A percentile compares a stretch with the other conserved stretches of the same genome.
Evolutionary conservation across 2,797 vertebrate species (phyloP).

Genomic region (Bufotes viridis): DNA sequence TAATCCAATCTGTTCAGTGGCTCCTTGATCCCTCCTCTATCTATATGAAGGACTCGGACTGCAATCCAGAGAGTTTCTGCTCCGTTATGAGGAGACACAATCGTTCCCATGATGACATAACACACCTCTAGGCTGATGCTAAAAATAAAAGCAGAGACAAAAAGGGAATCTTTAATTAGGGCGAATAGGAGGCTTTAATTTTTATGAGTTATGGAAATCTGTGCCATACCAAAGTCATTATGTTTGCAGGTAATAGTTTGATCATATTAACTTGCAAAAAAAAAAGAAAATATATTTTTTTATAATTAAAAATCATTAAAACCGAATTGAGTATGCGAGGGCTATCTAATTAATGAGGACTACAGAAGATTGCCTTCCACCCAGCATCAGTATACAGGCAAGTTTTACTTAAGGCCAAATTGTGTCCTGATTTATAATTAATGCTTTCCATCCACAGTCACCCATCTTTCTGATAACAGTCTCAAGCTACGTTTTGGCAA

Average conservation of each 20-base stretch:
- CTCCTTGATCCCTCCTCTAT: neutral
- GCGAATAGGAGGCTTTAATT: conserved; percentile 47
- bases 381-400: conserved; percentile 31
- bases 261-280: conserved; percentile 36
- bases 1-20: neutral
- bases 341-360: conserved; percentile 40
- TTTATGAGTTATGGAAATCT: conserved; percentile 50
- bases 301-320: conserved; percentile 42
- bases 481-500: conserved; percentile 11
- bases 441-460: conserved; percentile 40
- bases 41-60: conserved; percentile 34
- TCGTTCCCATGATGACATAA: conserved; percentile 60
- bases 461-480: conserved; percentile 23
- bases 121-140: conserved; percentile 56
- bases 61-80: conserved; percentile 45
- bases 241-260: conserved; percentile 44
- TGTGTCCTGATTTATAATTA: conserved; percentile 58
- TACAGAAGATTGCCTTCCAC: conserved; percentile 19
- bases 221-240: conserved; percentile 36
- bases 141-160: conserved; percentile 59
- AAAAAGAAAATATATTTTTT: conserved; percentile 13
- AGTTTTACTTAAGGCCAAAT: conserved; percentile 48
- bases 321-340: conserved; percentile 10
- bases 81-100: conserved; percentile 44
- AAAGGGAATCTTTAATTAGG: conserved; percentile 62